These are phyloP conservation scores for Meganola albula DNA, from an alignment of 2,888 invertebrate genomes.

Conservation along the genomic window DNA sequence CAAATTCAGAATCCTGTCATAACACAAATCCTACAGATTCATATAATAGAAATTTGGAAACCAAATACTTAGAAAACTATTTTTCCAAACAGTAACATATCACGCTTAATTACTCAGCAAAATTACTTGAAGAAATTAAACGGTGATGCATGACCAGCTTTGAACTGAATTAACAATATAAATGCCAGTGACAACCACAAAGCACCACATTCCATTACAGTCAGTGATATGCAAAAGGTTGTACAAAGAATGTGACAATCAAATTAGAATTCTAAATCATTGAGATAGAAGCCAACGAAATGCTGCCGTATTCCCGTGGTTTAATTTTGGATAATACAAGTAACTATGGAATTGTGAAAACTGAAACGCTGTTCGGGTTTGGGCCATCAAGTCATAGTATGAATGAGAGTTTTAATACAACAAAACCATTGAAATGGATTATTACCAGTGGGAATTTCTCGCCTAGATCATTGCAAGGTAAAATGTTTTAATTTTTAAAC, in stretches of 20 bases:
- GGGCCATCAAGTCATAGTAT: conserved; percentile 33
- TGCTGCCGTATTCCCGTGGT: conserved; percentile 53
- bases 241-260: conserved; percentile 10
- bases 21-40: no score
- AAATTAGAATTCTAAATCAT: neutral
- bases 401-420: conserved; percentile 37
- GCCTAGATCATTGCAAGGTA: conserved; percentile 49
- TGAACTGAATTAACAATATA: conserved; percentile 53
- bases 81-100: conserved; percentile 23
- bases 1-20: no score
- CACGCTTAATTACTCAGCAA: conserved; percentile 20
- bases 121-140: conserved; percentile 32
- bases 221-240: conserved; percentile 2
- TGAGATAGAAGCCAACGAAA: conserved; percentile 22
- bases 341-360: conserved; percentile 58
- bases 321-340: conserved; percentile 47
- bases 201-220: conserved; percentile 16
- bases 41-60: no score
- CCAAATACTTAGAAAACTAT: conserved; percentile 5
- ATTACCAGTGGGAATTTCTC: conserved; percentile 43
- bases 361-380: conserved; percentile 53
- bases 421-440: conserved; percentile 50
- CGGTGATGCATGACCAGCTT: conserved; percentile 45
- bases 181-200: conserved; percentile 32
- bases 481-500: conserved; percentile 7